Conservation (phyloP, 1,140 invertebrate genomes). For the Drosophila dunni region DNA sequence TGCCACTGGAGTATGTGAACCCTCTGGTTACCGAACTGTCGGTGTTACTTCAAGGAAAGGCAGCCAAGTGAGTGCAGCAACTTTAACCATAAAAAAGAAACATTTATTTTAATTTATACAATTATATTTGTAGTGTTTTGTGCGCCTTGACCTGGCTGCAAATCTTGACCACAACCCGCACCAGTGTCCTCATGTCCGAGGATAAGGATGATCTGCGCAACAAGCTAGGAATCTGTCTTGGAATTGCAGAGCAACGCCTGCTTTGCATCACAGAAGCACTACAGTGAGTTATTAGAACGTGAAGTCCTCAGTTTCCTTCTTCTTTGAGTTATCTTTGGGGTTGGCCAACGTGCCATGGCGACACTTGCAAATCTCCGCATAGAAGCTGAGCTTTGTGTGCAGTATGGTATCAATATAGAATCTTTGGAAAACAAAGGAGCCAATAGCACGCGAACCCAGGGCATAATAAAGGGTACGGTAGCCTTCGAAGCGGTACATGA, state of each 20-base stretch:
- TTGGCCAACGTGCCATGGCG: slow-evolving; percentile 62
- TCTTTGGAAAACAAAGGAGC: slow-evolving; percentile 53
- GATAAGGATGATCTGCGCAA: slow-evolving; percentile 71
- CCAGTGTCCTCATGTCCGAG: slow-evolving; percentile 86
- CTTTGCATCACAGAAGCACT: slow-evolving; percentile 85
- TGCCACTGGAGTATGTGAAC: slow-evolving; percentile 87
- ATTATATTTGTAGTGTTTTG: slow-evolving; percentile 85
- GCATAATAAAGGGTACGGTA: slow-evolving; percentile 67
- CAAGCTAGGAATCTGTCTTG: slow-evolving; percentile 86
- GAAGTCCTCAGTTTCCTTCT: neutral
- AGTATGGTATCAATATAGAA: slow-evolving; percentile 73
- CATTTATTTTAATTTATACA: neutral
- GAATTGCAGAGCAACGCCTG: slow-evolving; percentile 87
- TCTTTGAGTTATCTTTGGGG: slow-evolving; percentile 6
- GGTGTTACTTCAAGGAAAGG: slow-evolving; percentile 87
- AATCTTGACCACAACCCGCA: slow-evolving; percentile 86
- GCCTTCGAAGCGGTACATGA: slow-evolving; percentile 76
- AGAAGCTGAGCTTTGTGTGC: slow-evolving; percentile 66
- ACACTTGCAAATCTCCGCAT: slow-evolving; percentile 61
- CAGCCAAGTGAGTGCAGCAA: slow-evolving; percentile 85
- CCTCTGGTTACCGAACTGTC: slow-evolving; percentile 88
- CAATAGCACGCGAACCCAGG: slow-evolving; percentile 47
- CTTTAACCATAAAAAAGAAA: neutral
- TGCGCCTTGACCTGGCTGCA: slow-evolving; percentile 88
- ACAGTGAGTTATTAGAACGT: slow-evolving; percentile 62